phyloP scores from a whole-genome alignment of 2,113 vertebrate genomes.

The Capreolus pygargus region DNA sequence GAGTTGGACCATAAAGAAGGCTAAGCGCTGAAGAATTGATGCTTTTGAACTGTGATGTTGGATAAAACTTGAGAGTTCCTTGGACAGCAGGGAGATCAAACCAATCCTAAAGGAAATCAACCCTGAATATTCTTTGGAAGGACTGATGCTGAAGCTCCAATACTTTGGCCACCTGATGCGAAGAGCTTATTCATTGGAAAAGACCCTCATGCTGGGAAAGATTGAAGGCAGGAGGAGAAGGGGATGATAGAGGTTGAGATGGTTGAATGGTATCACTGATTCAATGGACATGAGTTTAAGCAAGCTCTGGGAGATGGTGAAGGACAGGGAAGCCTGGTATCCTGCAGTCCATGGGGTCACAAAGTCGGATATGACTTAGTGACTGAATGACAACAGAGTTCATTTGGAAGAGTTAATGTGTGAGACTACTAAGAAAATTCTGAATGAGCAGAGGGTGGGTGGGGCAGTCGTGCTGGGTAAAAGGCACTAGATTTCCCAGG shows the following conservation, averaged over 20 bases:
- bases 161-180: neutral
- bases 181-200: neutral
- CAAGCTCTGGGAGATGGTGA: neutral
- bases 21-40: neutral
- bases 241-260: neutral
- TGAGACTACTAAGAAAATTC: neutral
- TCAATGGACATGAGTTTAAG: neutral
- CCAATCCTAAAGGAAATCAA: neutral
- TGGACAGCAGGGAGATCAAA: neutral
- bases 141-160: neutral
- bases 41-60: neutral
- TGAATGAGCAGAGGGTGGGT: neutral
- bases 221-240: neutral
- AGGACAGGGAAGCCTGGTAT: neutral
- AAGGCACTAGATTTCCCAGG: neutral
- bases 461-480: too few species aligned
- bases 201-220: neutral
- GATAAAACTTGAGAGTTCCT: neutral
- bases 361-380: neutral
- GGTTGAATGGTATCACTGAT: neutral
- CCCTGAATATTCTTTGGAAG: neutral
- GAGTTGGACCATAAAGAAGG: neutral
- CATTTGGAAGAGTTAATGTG: neutral
- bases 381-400: neutral
- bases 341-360: neutral